Evolutionary conservation across 2,888 invertebrate species (phyloP).

Genomic region (Cheilosia variabilis): DNA sequence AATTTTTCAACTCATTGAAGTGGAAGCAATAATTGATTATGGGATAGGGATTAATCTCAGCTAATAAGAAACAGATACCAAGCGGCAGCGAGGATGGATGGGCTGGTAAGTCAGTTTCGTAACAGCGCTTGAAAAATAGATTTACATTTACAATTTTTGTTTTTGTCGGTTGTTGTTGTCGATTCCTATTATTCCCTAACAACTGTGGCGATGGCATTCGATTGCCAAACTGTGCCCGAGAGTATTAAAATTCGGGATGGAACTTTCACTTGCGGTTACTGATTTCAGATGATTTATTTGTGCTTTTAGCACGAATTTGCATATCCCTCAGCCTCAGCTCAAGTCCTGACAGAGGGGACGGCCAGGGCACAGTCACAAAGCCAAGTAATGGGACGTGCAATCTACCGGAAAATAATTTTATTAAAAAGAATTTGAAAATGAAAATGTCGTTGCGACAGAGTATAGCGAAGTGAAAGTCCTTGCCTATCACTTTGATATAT

Average conservation of each 20-base stretch:
- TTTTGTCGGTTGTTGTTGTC: neutral
- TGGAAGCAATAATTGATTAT: conserved; percentile 76
- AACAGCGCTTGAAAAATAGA: conserved; percentile 67
- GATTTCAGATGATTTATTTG: conserved; percentile 74
- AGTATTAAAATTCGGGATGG: conserved; percentile 35
- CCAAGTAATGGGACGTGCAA: conserved; percentile 50
- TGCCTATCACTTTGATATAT: conserved; percentile 2
- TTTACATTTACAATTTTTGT: conserved; percentile 67
- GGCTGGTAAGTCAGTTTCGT: conserved; percentile 59
- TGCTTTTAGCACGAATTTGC: conserved; percentile 73
- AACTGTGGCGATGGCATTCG: conserved; percentile 33
- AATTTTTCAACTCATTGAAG: conserved; percentile 76
- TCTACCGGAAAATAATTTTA: conserved; percentile 70
- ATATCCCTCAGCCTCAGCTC: conserved; percentile 48
- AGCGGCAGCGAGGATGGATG: conserved; percentile 29
- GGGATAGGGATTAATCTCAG: conserved; percentile 74
- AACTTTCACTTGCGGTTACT: conserved; percentile 63
- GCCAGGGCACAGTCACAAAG: conserved; percentile 12
- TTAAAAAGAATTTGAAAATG: conserved; percentile 71
- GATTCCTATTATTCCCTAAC: conserved; percentile 19
- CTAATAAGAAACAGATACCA: conserved; percentile 75
- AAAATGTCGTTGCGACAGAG: conserved; percentile 14
- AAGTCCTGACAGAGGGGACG: conserved; percentile 44
- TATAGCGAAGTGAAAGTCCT: conserved; percentile 9
- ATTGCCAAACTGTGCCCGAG: conserved; percentile 43